Base-by-base conservation (phyloP, 2,797 vertebrate species). In the Danio jaintianensis region DNA sequence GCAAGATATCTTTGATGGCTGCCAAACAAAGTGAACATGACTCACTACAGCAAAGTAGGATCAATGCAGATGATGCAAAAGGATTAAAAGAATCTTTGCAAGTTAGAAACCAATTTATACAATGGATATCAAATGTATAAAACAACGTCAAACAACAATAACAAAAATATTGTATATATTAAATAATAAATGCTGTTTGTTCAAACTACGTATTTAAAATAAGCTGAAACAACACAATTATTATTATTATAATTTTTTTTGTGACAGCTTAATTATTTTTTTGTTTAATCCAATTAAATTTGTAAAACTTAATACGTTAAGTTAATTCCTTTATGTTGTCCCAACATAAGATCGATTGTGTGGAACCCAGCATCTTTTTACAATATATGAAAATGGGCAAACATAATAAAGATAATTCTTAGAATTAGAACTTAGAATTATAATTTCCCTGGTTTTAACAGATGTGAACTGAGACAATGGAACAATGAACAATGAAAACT, bases 21-120 rank as follows among this genome's bases (percentile, higher is more conserved):
- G 42, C 42, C 63, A 45, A 73, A 68, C 22, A 68, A 64, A 64
- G 40, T 43, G 15, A 66, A 58, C 11, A 45, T 5, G n/a, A 55
- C 53, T 67, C n/a, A 75, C 40, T 38, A 10, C 52, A 58, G 52
- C 63, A 67, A 45, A 58, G 22, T 9, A 45, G 3, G 2, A 40
- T 20, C 5, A 66, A 12, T 22, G 3, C 16, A 20, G 5, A 42
- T 12, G n/a, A 38, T 52, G 16, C n/a, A 40, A 62, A 29, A 75
- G 20, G 40, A 48, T 38, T 16, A 38, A 70, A 53, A 70, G 0
- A 36, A 40, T 40, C 4, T 38, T 63, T 43, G 8, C 10, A 36
- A 9, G 4, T 45, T 9, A 56, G n/a, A 69, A 69, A 69, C 47
- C 15, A 8, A 6, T 45, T 18, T n/a, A 42, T 18, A 63, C 38